Conservation (phyloP, 2,113 vertebrate species). For the Dinomys branickii region DNA sequence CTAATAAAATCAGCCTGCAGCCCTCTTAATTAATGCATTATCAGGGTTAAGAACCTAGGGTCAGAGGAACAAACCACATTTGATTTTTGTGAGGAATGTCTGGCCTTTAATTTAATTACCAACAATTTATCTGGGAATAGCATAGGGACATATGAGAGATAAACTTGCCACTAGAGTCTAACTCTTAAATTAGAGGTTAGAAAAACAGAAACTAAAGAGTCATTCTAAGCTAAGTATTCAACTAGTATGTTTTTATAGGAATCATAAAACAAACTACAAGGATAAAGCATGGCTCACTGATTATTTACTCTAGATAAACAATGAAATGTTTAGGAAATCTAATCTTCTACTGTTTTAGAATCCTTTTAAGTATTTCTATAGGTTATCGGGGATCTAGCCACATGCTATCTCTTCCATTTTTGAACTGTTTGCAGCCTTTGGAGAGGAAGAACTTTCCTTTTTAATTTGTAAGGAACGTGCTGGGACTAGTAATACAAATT, state of each 20-base stretch:
- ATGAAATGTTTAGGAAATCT: constrained; percentile 41
- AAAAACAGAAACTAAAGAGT: constrained; percentile 43
- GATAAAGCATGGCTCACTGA: constrained; percentile 37
- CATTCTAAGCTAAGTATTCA: constrained; percentile 33
- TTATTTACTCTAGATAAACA: constrained; percentile 62
- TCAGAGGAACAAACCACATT: constrained; percentile 35
- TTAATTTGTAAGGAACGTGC: constrained; percentile 23
- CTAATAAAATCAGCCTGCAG: background rate
- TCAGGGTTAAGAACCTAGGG: constrained; percentile 32
- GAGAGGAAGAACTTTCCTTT: background rate
- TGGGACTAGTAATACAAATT: background rate
- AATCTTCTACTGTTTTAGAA: constrained; percentile 34
- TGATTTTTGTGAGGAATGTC: constrained; percentile 25
- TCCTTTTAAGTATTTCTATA: constrained; percentile 40
- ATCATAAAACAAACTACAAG: constrained; percentile 50
- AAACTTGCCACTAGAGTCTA: constrained; percentile 45
- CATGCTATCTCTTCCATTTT: constrained; percentile 24
- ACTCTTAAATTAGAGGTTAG: constrained; percentile 45
- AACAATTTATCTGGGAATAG: constrained; percentile 8
- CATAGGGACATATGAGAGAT: background rate
- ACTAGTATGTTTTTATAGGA: constrained; percentile 49
- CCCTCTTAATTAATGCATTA: constrained; percentile 47
- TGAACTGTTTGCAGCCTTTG: constrained; percentile 13
- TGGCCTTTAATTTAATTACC: constrained; percentile 33
- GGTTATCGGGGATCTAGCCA: constrained; percentile 15